Evolutionary conservation across 2,797 vertebrate genomes (phyloP).

Genomic region (Enteromius unitaeniatus): DNA sequence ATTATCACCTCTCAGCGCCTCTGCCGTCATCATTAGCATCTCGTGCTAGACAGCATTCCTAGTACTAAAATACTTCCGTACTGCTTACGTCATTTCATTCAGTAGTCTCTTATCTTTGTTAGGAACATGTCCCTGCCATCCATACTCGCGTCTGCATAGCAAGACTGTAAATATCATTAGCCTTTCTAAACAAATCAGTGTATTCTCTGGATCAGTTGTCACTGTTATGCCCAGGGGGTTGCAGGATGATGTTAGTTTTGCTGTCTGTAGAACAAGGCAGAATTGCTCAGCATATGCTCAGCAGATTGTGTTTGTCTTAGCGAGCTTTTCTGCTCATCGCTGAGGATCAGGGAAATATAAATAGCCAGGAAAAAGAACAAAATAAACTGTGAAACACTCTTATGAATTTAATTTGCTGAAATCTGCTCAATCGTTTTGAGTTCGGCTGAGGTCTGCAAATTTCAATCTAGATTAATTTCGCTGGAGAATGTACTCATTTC

Average conservation of each 20-base stretch:
- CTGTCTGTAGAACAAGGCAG: constrained; percentile 33
- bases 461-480: constrained; percentile 5
- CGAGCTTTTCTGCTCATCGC: constrained; percentile 10
- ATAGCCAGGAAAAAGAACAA: constrained; percentile 11
- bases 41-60: neutral
- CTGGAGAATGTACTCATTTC: constrained; percentile 1
- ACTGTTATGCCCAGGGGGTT: constrained; percentile 41
- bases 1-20: neutral
- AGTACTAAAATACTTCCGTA: neutral
- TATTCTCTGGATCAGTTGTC: constrained; percentile 43
- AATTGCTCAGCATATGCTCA: constrained; percentile 45
- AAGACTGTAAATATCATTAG: constrained; percentile 50
- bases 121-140: neutral
- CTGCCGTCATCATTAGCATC: neutral
- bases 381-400: constrained; percentile 8
- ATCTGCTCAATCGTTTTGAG: neutral
- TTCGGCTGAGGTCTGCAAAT: neutral
- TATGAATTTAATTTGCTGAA: constrained; percentile 33
- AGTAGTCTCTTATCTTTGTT: neutral
- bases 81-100: neutral
- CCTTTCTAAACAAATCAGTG: constrained; percentile 49
- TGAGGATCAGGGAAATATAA: constrained; percentile 31
- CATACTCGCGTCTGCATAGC: neutral
- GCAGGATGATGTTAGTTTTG: constrained; percentile 25
- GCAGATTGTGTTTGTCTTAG: constrained; percentile 46